Base-by-base conservation (phyloP, 2,888 invertebrate genomes). In the Bombylius discolor region DNA sequence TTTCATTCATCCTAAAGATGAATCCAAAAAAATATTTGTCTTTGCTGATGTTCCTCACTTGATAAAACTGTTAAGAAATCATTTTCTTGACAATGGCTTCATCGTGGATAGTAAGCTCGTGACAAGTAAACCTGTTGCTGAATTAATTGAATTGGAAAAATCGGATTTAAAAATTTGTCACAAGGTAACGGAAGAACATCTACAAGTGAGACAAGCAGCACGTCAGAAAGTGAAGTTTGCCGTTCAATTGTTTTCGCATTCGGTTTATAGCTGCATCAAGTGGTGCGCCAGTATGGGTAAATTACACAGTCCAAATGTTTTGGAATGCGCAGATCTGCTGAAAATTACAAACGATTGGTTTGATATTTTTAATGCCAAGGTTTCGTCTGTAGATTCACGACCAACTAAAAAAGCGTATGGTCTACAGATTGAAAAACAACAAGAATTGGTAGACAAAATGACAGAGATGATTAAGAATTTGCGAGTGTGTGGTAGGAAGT, bases 211-310 rank as follows among this genome's bases (percentile, higher is more conserved):
- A 42, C 52, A 49, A 14, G 57, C 57, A 48, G 51, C 47, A 31
- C 48, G 55, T 8, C 56, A 57, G 39, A 58, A 55, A 36, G 57
- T 59, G 3, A 59, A 59, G 42, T 57, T 55, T 36, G 64, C 64
- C 5, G 59, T 61, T 9, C 61, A 64, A 61, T 36, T 64, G 23
- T 64, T 64, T 59, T 62, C 63, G 5, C 62, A 63, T 45, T 63
- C 62, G 2, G 51, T 62, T 45, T 58, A 62, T 3, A 48, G 49
- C 23, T 63, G 62, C 5, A 58, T 65, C 47, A 48, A 32, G 4
- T 36, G 62, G 39, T 60, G 59, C 58, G 59, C 60, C 11, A 56
- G 48, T 11, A 47, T 59, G 36, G 61, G 62, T 11, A 42, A 50
- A 11, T 42, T 9, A 53, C 47, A 48, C 34, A 53, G 48, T 23